Evolutionary conservation across 2,888 invertebrate genomes (phyloP), one percentile per base, ranked within the genome.

Genomic region (Calameuta pallipes): DNA sequence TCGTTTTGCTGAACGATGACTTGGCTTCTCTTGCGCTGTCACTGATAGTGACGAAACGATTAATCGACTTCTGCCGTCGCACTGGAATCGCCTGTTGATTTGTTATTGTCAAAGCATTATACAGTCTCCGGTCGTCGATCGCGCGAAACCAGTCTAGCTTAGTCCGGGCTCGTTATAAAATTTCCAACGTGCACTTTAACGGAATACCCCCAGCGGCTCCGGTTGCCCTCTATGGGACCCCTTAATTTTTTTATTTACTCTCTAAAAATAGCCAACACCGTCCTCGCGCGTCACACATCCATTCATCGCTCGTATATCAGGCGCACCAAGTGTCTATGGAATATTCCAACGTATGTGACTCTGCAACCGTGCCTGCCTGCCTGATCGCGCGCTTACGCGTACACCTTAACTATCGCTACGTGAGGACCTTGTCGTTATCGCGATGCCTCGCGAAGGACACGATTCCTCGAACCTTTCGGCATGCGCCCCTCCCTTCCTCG

Each of bases 201-300:
- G 71, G 31, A 34, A 71, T 71, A 33, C 71, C 71, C 71, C 71
- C 71, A 71, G 31, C 71, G 71, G 71, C 31, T 34, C 71, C 9
- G 33, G 15, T 15, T 34, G 31, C 71, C 33, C 56, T 71, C 9
- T 31, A 71, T 71, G 82, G 81, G 81, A 81, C 82, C 82, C 84
- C 82, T 71, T 85, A 86, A 85, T 85, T 86, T 85, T 85, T 86
- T 84, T 85, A 86, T 85, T 86, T 84, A 84, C 82, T 78, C 31
- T 31, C 71, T 34, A 71, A 71, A 71, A 71, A 71, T 71, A 71
- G 33, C 71, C 71, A 34, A 9, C 23, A 71, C 11, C 12, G 31
- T 71, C 31, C 71, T 31, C 33, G 71, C 31, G 31, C 71, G 71
- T 71, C 71, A 31, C 31, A 34, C 33, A 23, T 34, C 71, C 71